phyloP scores from a whole-genome alignment of 2,113 vertebrate genomes.

The Gadus macrocephalus region DNA sequence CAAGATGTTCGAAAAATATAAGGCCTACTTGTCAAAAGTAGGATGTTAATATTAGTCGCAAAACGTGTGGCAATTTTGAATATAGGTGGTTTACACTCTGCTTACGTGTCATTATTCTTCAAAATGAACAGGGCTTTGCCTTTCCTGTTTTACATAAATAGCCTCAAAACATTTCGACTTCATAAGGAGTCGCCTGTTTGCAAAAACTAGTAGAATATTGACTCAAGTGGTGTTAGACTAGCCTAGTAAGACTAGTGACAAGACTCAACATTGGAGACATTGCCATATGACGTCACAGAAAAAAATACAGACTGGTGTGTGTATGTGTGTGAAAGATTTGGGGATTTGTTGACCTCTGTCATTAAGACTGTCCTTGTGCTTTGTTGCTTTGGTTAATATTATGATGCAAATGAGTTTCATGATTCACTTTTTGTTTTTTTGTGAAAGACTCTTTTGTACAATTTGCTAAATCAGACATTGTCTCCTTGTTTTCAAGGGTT shows the following conservation, averaged over 20 bases:
- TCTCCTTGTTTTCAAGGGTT: slow-evolving; percentile 71
- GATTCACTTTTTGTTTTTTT: slow-evolving; percentile 45
- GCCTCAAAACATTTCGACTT: too few relatives aligned
- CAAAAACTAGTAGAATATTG: too few relatives aligned
- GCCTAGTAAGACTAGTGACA: too few relatives aligned
- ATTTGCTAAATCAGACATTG: slow-evolving; percentile 69
- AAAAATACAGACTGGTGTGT: slow-evolving; percentile 39
- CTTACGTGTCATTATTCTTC: background rate
- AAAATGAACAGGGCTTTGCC: too few relatives aligned
- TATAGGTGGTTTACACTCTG: background rate
- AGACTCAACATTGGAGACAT: too few relatives aligned
- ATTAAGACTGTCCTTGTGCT: slow-evolving; percentile 23
- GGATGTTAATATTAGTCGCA: slow-evolving; percentile 7
- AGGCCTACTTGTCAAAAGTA: too few relatives aligned
- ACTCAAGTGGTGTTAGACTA: too few relatives aligned
- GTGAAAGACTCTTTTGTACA: slow-evolving; percentile 68
- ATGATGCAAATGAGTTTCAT: slow-evolving; percentile 39
- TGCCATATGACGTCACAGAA: too few relatives aligned
- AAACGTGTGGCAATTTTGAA: slow-evolving; percentile 9
- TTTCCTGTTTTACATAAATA: too few relatives aligned
- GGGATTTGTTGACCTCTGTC: slow-evolving; percentile 25
- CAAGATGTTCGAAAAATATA: too few relatives aligned
- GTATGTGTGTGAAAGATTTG: slow-evolving; percentile 17
- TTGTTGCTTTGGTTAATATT: slow-evolving; percentile 56
- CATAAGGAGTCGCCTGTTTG: too few relatives aligned